Conservation (phyloP, 2,888 invertebrate genomes). For the Tinea semifulvella region DNA sequence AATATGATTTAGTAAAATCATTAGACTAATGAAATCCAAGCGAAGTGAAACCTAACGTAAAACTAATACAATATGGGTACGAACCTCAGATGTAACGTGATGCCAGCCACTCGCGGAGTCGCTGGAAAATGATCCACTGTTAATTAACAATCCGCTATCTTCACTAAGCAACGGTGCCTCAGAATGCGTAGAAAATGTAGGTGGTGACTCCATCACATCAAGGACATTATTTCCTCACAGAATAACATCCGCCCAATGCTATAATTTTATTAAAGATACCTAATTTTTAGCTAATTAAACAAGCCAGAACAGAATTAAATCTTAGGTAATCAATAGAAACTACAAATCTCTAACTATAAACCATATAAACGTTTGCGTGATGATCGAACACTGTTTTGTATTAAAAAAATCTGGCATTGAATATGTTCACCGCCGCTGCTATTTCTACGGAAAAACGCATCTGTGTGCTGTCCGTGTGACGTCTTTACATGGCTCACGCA, state of each 20-base stretch:
- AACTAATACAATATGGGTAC: constrained; percentile 17
- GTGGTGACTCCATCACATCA: constrained; percentile 76
- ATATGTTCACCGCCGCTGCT: too few relatives aligned
- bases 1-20: too few relatives aligned
- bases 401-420: constrained; percentile 7
- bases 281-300: neutral
- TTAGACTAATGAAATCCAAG: too few relatives aligned
- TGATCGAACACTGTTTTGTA: neutral
- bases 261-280: neutral
- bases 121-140: constrained; percentile 79
- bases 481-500: too few relatives aligned
- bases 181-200: constrained; percentile 77
- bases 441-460: too few relatives aligned
- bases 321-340: constrained; percentile 2
- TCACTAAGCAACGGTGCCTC: constrained; percentile 78
- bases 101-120: constrained; percentile 75
- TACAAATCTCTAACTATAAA: too few relatives aligned
- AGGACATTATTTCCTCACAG: neutral
- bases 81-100: constrained; percentile 74
- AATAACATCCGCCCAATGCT: constrained; percentile 1
- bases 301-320: neutral
- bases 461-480: too few relatives aligned
- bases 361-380: constrained; percentile 5
- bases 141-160: constrained; percentile 77
- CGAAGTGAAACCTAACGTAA: neutral